phyloP scores from a whole-genome alignment of 2,113 vertebrate species.

The Albula goreensis region DNA sequence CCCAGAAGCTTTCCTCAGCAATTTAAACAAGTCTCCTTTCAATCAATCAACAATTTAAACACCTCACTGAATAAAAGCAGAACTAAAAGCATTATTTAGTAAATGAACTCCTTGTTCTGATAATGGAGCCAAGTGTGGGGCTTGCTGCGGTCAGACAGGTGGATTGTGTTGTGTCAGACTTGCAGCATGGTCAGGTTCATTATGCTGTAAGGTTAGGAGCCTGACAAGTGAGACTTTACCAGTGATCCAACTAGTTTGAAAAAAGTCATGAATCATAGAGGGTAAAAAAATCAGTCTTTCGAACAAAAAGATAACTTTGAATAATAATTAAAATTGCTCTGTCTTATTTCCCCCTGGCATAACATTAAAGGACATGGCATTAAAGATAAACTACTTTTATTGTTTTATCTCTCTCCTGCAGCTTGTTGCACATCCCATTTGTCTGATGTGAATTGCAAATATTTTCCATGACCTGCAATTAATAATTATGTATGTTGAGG shows the following conservation, averaged over 20 bases:
- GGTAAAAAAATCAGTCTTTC: not conserved
- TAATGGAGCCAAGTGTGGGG: not conserved
- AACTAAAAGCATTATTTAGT: not conserved
- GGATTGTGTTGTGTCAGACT: too few species aligned
- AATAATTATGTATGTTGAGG: not conserved
- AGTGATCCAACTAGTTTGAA: too few species aligned
- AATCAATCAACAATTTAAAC: not conserved
- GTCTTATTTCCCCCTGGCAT: not conserved
- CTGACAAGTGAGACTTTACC: too few species aligned
- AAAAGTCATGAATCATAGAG: too few species aligned
- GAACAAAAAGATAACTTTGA: too few species aligned
- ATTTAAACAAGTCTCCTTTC: too few species aligned
- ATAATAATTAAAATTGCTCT: not conserved
- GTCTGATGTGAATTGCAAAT: not conserved
- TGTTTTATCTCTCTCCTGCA: conserved; percentile 2
- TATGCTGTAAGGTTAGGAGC: too few species aligned
- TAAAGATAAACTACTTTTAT: not conserved
- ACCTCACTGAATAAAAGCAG: not conserved
- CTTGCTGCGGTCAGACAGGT: not conserved
- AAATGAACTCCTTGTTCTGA: not conserved
- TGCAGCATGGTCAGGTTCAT: too few species aligned
- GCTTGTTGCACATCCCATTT: not conserved
- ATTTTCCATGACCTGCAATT: not conserved
- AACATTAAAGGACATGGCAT: not conserved
- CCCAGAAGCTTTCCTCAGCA: too few species aligned